Percentiles rank a stretch among this genome's conserved stretches.
These are phyloP conservation scores for Cirrhinus mrigala DNA, from an alignment of 2,797 vertebrate species.

Conservation along the genomic window DNA sequence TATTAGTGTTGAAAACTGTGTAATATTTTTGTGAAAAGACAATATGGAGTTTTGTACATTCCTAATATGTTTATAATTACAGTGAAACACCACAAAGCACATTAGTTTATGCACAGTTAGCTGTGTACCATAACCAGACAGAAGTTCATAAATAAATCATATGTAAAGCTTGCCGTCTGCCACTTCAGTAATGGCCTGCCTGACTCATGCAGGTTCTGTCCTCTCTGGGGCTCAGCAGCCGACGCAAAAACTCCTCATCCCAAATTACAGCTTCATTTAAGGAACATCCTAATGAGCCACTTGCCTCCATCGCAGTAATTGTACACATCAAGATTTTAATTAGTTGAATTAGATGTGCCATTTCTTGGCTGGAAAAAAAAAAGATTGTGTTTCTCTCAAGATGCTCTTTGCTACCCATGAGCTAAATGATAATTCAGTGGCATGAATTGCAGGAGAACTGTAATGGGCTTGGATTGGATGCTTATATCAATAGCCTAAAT, in stretches of 20 bases:
- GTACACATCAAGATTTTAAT: constrained; percentile 44
- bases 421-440: constrained; percentile 34
- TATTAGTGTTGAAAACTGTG: neutral
- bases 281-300: constrained; percentile 16
- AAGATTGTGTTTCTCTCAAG: constrained; percentile 24
- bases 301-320: constrained; percentile 32
- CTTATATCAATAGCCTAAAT: neutral
- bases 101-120: constrained; percentile 20
- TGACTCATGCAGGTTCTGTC: constrained; percentile 1
- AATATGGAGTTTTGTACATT: neutral
- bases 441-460: neutral
- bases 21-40: no score
- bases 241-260: neutral
- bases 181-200: constrained; percentile 29
- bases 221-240: neutral
- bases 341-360: constrained; percentile 31
- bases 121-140: constrained; percentile 33
- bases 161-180: constrained; percentile 45
- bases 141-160: constrained; percentile 47
- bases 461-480: neutral
- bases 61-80: neutral
- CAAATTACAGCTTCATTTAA: constrained; percentile 34
- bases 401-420: constrained; percentile 2
- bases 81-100: neutral
- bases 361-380: neutral